phyloP scores from a whole-genome alignment of 2,113 vertebrate genomes.

The Columba janthina region DNA sequence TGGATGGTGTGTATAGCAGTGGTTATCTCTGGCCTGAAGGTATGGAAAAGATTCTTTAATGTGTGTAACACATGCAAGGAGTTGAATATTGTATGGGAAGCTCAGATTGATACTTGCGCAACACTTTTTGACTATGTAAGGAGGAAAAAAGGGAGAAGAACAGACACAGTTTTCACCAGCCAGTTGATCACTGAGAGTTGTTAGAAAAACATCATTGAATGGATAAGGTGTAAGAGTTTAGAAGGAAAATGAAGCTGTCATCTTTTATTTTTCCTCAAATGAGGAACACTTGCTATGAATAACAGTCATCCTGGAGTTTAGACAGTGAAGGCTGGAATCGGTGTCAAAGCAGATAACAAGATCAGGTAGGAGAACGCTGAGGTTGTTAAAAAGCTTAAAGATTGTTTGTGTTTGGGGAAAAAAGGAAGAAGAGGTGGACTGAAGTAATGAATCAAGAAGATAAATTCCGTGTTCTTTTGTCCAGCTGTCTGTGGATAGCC shows the following conservation, averaged over 20 bases:
- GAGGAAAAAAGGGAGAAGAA: background rate
- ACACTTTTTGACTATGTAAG: background rate
- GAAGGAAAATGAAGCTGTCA: background rate
- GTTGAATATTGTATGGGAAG: background rate
- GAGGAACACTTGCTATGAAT: background rate
- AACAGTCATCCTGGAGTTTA: background rate
- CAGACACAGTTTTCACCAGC: background rate
- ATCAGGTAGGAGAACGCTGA: background rate
- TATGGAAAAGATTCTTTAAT: background rate
- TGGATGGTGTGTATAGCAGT: background rate
- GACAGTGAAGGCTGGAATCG: background rate
- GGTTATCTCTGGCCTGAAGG: background rate
- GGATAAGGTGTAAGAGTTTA: background rate
- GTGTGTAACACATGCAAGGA: background rate
- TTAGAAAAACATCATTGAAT: background rate
- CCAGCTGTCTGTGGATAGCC: background rate
- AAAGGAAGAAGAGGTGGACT: background rate
- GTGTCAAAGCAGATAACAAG: background rate
- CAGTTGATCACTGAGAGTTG: background rate
- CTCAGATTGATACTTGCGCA: background rate
- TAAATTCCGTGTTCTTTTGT: conserved; percentile 15
- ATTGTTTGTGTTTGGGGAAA: background rate
- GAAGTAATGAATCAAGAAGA: background rate
- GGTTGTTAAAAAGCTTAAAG: background rate
- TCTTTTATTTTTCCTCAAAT: background rate